Evolutionary conservation across 2,888 invertebrate genomes (phyloP).

Genomic region (Drepanosiphum platanoidis): DNA sequence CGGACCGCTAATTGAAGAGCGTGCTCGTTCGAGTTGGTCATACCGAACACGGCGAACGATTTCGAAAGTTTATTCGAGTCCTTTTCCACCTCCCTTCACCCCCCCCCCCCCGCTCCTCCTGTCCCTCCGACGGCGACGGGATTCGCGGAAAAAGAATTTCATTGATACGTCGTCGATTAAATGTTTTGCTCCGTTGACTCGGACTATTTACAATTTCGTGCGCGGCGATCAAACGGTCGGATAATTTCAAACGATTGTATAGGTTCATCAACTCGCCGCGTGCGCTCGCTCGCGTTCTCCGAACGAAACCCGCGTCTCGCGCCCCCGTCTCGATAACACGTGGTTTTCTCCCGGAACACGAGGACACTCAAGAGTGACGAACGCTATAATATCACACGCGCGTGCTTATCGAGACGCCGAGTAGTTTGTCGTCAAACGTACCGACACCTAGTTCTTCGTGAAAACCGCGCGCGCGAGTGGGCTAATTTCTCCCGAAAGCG

Average conservation of each 20-base stretch:
- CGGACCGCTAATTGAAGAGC: neutral
- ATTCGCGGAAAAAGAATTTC: neutral
- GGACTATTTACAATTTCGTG: neutral
- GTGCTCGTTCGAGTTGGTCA: neutral
- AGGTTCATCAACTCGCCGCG: neutral
- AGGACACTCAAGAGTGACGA: no score
- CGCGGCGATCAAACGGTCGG: neutral
- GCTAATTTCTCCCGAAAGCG: no score
- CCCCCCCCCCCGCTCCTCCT: neutral
- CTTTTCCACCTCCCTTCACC: no score
- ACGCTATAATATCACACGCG: no score
- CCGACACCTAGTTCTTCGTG: no score
- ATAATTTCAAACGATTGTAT: neutral
- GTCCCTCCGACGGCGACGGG: neutral
- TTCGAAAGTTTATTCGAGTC: neutral
- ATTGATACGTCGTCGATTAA: neutral
- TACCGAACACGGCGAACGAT: neutral
- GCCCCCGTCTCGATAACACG: no score
- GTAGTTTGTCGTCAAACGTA: no score
- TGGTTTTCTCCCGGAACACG: no score
- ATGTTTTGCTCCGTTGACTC: neutral
- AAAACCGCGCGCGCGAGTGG: no score
- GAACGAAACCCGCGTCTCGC: no score
- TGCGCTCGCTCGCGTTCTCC: no score
- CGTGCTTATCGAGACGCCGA: no score